Conservation (phyloP, 2,113 vertebrate species). For the Pelodiscus sinensis region DNA sequence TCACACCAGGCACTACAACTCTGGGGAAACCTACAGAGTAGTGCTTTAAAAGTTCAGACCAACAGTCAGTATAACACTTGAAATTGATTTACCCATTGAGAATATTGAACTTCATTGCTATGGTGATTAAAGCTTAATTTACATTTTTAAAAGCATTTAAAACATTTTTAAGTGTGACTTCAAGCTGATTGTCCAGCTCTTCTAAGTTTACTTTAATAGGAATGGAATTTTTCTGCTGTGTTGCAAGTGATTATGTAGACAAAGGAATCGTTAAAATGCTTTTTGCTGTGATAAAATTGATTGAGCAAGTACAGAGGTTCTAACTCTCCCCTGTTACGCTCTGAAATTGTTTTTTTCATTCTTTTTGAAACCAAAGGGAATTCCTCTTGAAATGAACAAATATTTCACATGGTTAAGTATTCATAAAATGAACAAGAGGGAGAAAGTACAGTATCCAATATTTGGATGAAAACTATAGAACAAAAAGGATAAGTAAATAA, state of each 20-base stretch:
- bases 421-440: slow-evolving; percentile 53
- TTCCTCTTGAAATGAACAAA: slow-evolving; percentile 60
- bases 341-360: slow-evolving; percentile 50
- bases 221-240: slow-evolving; percentile 39
- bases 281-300: slow-evolving; percentile 66
- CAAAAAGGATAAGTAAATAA: slow-evolving; percentile 31
- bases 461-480: slow-evolving; percentile 35
- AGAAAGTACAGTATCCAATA: slow-evolving; percentile 45
- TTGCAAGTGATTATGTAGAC: slow-evolving; percentile 56
- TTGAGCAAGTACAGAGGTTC: slow-evolving; percentile 44
- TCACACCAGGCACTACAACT: neutral
- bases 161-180: slow-evolving; percentile 59
- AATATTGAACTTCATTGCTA: slow-evolving; percentile 48
- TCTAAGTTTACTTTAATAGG: slow-evolving; percentile 31
- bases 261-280: slow-evolving; percentile 67
- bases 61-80: slow-evolving; percentile 40
- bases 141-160: slow-evolving; percentile 64
- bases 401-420: slow-evolving; percentile 58
- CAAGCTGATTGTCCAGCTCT: slow-evolving; percentile 47
- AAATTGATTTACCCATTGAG: slow-evolving; percentile 56
- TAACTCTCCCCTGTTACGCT: slow-evolving; percentile 62
- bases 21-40: slow-evolving; percentile 39
- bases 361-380: slow-evolving; percentile 51
- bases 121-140: slow-evolving; percentile 69
- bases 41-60: slow-evolving; percentile 40